Evolutionary conservation across 2,797 vertebrate species (phyloP).

Genomic region (Acipenser oxyrinchus): DNA sequence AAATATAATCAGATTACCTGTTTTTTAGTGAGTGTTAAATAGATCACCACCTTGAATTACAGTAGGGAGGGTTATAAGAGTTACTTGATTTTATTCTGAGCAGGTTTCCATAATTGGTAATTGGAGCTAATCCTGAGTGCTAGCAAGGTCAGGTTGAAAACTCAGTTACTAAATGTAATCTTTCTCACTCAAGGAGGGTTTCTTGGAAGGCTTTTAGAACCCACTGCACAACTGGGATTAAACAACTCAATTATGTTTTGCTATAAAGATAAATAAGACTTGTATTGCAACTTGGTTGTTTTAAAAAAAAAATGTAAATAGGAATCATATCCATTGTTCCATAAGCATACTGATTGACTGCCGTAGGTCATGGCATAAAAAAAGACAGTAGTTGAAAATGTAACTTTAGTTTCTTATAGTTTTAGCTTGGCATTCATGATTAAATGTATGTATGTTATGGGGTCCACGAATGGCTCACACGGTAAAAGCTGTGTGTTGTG

Average conservation of each 20-base stretch:
- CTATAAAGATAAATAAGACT: not conserved
- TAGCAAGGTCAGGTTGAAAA: constrained; percentile 28
- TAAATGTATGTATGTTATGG: too few relatives aligned
- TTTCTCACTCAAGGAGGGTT: constrained; percentile 25
- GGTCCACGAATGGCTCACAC: too few relatives aligned
- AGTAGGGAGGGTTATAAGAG: not conserved
- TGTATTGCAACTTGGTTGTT: not conserved
- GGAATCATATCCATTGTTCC: constrained; percentile 17
- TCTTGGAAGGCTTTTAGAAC: constrained; percentile 9
- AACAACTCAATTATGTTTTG: constrained; percentile 1
- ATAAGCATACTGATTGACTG: not conserved
- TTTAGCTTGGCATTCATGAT: too few relatives aligned
- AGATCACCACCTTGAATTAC: not conserved
- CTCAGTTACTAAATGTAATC: constrained; percentile 24
- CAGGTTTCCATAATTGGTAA: constrained; percentile 36
- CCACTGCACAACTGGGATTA: not conserved
- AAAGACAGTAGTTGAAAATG: too few relatives aligned
- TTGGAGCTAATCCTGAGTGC: constrained; percentile 31
- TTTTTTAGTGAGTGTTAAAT: not conserved
- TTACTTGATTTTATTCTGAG: not conserved
- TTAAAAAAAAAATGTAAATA: not conserved
- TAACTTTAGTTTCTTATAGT: too few relatives aligned
- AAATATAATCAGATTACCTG: not conserved
- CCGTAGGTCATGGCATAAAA: too few relatives aligned
- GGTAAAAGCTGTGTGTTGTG: too few relatives aligned